phyloP scores from a whole-genome alignment of 2,888 invertebrate species.

The Calameuta pallipes region DNA sequence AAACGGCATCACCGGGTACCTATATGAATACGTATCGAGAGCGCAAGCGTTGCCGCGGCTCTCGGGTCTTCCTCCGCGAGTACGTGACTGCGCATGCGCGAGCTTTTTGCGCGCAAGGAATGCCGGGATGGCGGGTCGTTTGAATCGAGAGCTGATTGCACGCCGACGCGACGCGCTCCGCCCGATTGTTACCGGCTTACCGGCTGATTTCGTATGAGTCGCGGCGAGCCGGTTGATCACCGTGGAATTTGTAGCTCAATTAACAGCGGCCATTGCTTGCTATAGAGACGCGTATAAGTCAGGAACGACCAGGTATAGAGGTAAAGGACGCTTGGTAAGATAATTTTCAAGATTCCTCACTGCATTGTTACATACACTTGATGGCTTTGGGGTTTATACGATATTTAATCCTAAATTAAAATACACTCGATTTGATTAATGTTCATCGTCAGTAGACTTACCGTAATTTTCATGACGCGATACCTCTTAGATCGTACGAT shows the following conservation, averaged over 20 bases:
- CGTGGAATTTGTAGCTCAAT: conserved; percentile 65
- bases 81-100: conserved; percentile 60
- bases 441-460: too few species aligned
- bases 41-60: conserved; percentile 19
- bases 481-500: too few species aligned
- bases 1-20: too few species aligned
- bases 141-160: conserved; percentile 59
- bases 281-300: too few species aligned
- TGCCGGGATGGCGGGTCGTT: conserved; percentile 62
- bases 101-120: conserved; percentile 58
- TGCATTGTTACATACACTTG: too few species aligned
- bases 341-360: too few species aligned
- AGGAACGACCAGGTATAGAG: too few species aligned
- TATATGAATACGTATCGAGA: conserved; percentile 49
- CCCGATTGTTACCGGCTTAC: conserved; percentile 53
- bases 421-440: too few species aligned
- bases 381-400: too few species aligned
- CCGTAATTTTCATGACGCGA: too few species aligned
- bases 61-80: conserved; percentile 22
- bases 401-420: too few species aligned
- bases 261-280: conserved; percentile 49
- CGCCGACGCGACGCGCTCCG: conserved; percentile 38
- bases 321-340: too few species aligned
- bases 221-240: conserved; percentile 61
- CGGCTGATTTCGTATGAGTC: conserved; percentile 60